Evolutionary conservation across 1,140 invertebrate species (phyloP).

Genomic region (Pectinophora gossypiella): DNA sequence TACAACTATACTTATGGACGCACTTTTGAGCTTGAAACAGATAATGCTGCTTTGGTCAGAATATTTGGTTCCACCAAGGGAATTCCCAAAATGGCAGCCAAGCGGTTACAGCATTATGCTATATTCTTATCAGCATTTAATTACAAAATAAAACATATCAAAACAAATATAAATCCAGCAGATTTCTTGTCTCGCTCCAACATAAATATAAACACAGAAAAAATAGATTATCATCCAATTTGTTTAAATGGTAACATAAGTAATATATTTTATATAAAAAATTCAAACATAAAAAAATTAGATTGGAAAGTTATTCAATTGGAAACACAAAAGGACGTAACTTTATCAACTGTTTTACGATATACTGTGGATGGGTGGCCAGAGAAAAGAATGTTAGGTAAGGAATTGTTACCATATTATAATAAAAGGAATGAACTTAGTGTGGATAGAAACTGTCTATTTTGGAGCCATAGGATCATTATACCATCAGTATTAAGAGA

Average conservation of each 20-base stretch:
- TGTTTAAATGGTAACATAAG: constrained; percentile 3
- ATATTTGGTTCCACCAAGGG: constrained; percentile 25
- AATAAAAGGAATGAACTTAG: constrained; percentile 16
- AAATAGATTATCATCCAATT: neutral
- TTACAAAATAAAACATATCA: constrained; percentile 25
- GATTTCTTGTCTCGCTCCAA: constrained; percentile 14
- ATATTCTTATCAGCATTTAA: constrained; percentile 27
- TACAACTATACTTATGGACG: constrained; percentile 12
- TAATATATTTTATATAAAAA: constrained; percentile 16
- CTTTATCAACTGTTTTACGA: constrained; percentile 10
- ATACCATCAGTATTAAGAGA: constrained; percentile 14
- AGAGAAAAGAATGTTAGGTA: constrained; percentile 10
- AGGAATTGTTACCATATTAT: constrained; percentile 15
- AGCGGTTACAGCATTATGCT: constrained; percentile 24
- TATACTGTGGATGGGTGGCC: constrained; percentile 25
- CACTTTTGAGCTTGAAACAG: constrained; percentile 24
- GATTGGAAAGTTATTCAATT: constrained; percentile 13
- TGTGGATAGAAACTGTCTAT: constrained; percentile 21
- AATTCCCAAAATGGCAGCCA: constrained; percentile 31
- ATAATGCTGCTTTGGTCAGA: constrained; percentile 25
- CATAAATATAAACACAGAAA: neutral
- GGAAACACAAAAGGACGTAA: constrained; percentile 18
- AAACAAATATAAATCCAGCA: constrained; percentile 17
- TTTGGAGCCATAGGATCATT: constrained; percentile 24
- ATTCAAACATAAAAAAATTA: constrained; percentile 13